These are phyloP conservation scores for Florisuga fusca DNA, from an alignment of 2,797 vertebrate genomes.

Conservation along the genomic window DNA sequence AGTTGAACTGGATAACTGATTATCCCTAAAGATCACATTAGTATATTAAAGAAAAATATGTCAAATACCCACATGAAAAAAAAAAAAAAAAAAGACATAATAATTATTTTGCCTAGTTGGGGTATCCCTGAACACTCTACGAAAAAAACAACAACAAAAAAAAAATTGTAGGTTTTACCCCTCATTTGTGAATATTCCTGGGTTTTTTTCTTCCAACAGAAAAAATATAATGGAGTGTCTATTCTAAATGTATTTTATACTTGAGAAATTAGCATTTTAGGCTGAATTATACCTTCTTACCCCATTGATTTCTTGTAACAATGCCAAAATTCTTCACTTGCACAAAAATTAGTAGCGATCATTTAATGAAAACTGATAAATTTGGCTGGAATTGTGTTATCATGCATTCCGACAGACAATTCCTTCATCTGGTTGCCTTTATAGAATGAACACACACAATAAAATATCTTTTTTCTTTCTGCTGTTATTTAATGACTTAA, in stretches of 20 bases:
- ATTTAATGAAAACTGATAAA: background rate
- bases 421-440: background rate
- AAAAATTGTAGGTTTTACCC: background rate
- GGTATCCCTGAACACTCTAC: background rate
- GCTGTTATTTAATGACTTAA: background rate
- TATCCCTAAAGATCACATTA: slow-evolving; percentile 17
- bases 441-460: background rate
- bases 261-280: background rate
- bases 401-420: background rate
- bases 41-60: background rate
- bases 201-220: background rate
- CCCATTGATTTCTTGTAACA: background rate
- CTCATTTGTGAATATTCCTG: background rate
- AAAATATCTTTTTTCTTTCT: background rate
- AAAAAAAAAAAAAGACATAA: no score
- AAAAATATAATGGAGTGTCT: background rate
- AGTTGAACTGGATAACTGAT: slow-evolving; percentile 35
- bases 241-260: background rate
- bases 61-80: background rate
- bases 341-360: background rate
- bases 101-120: background rate
- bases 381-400: background rate
- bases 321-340: background rate
- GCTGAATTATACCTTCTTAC: background rate
- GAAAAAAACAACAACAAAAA: background rate